These are phyloP conservation scores for Mergus octosetaceus DNA, from an alignment of 2,797 vertebrate genomes.

Conservation along the genomic window DNA sequence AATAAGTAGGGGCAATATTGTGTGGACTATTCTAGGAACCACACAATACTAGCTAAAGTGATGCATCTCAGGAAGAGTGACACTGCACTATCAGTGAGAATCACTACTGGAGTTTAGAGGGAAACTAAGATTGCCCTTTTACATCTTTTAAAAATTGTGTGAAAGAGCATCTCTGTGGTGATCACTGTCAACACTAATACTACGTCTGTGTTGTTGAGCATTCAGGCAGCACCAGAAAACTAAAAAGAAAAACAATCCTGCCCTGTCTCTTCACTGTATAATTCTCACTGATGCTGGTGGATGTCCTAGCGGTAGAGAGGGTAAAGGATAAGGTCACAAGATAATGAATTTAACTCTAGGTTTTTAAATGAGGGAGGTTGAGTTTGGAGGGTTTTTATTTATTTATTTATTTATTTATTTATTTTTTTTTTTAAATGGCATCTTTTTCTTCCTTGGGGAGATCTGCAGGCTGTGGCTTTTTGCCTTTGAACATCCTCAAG, in stretches of 20 bases:
- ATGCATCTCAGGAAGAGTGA: background rate
- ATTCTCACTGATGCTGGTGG: background rate
- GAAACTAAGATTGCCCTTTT: background rate
- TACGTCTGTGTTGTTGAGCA: too few relatives aligned
- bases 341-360: conserved; percentile 51
- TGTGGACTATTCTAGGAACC: background rate
- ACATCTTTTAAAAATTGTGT: background rate
- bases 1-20: background rate
- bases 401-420: background rate
- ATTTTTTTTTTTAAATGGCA: conserved; percentile 54
- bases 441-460: conserved; percentile 71
- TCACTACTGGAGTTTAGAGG: background rate
- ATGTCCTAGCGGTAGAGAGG: conserved; percentile 1
- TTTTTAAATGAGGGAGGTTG: conserved; percentile 47
- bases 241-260: background rate
- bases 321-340: conserved; percentile 63
- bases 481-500: conserved; percentile 89
- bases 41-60: background rate
- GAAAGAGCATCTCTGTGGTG: background rate
- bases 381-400: background rate
- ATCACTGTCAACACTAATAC: background rate
- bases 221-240: background rate
- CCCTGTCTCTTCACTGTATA: background rate
- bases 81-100: background rate
- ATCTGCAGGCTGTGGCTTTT: conserved; percentile 72